Evolutionary conservation across 2,797 vertebrate species (phyloP), one percentile per base, ranked within the genome.

Genomic region (Alauda arvensis): DNA sequence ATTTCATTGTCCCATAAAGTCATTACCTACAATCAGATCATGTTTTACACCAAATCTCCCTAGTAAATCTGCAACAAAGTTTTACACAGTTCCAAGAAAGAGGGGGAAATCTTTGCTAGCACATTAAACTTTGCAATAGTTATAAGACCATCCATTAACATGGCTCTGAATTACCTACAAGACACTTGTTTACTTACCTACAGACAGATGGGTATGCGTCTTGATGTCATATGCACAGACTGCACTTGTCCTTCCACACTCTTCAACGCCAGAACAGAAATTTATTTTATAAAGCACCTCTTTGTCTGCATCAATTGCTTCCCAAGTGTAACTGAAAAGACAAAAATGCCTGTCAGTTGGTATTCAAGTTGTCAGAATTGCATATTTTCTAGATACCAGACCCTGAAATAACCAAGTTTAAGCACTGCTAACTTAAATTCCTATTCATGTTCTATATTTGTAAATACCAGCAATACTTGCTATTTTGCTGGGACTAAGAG

Each of bases 271-370:
- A 33, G 79, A 94, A 67, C 98, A 99, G 19, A 99, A 92, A 90
- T 96, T 99, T 83, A 99, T 95, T 68, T 97, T 97, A 96, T 99
- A 99, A 81, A 95, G 95, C 29, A 98, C 91, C 1, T 95, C 94
- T 48, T 94, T 98, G 87, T 98, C 97, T 77, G 77, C 83, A 95
- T 99, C 98, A 56, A 98, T 95, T 42, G 98, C 98, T 96, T 99
- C 96, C 99, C 99, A 99, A 42, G 97, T 98, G 76, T 98, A 98
- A 71, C 99, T 99, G 95, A 55, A 97, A 96, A 83, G 53, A 91
- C 76, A 52, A 85, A 70, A 81, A 70, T 31, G 24, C 3, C 19
- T n/a, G 26, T 91, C 33, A 87, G 42, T 51, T 60, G 25, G 28
- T 66, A 85, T 68, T 53, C 33, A 29, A 33, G 17, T 26, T 33